phyloP scores from a whole-genome alignment of 2,797 vertebrate species.

The Sarcoramphus papa region DNA sequence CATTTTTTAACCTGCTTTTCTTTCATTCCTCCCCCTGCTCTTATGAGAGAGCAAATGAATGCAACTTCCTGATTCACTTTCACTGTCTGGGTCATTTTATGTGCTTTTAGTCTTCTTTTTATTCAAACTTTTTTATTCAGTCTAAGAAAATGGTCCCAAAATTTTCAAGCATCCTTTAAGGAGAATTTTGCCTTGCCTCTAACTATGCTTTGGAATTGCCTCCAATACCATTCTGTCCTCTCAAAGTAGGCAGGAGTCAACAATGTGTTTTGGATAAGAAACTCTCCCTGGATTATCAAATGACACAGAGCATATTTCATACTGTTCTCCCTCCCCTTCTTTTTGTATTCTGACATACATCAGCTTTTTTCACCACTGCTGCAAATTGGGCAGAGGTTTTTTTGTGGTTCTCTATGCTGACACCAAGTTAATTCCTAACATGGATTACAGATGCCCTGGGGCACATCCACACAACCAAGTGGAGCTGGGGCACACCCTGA shows the following conservation, averaged over 20 bases:
- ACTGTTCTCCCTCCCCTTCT: neutral
- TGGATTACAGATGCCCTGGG: neutral
- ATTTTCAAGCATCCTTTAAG: neutral
- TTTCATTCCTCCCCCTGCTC: neutral
- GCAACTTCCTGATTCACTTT: neutral
- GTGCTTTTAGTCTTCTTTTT: neutral
- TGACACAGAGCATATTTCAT: neutral
- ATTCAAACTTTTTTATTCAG: neutral
- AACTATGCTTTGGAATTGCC: neutral
- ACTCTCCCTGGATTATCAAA: neutral
- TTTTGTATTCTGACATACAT: neutral
- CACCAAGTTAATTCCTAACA: neutral
- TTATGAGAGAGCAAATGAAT: neutral
- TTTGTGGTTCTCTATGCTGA: neutral
- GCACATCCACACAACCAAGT: rapidly evolving
- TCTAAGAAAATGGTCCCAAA: neutral
- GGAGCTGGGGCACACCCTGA: neutral
- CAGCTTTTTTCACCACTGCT: neutral
- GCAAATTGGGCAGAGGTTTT: neutral
- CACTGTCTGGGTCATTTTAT: neutral
- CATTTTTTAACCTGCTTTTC: neutral
- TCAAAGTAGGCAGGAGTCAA: neutral
- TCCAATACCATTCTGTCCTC: neutral
- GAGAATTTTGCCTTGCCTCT: neutral
- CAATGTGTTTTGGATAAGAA: neutral